phyloP scores from a whole-genome alignment of 2,888 invertebrate species.

The Plusia festucae region DNA sequence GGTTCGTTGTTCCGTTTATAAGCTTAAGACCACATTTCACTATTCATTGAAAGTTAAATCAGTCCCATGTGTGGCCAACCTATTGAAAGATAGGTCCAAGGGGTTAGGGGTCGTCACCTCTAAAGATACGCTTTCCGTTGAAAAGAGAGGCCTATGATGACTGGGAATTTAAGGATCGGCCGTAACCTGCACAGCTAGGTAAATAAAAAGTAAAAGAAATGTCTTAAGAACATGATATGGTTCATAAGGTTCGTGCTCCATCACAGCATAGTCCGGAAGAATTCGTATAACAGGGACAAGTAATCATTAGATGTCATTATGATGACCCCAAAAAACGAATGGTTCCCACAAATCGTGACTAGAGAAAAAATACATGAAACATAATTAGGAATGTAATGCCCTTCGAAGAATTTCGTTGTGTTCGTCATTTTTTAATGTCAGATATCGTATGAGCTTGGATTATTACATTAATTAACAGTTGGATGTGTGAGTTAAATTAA shows the following conservation, averaged over 20 bases:
- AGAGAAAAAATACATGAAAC: conserved; percentile 58
- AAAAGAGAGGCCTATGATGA: neutral
- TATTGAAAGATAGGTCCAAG: neutral
- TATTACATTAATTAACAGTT: conserved; percentile 36
- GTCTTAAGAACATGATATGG: conserved; percentile 27
- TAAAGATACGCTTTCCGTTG: neutral
- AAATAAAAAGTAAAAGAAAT: conserved; percentile 18
- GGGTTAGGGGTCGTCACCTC: conserved; percentile 1
- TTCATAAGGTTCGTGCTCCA: conserved; percentile 29
- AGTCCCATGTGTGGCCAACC: neutral
- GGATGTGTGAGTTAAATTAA: neutral
- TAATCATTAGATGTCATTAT: conserved; percentile 68
- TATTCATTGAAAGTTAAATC: neutral
- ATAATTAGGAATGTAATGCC: conserved; percentile 63
- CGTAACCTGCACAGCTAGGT: neutral
- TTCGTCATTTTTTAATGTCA: conserved; percentile 45
- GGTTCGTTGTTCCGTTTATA: neutral
- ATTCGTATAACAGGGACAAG: conserved; percentile 48
- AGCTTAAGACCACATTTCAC: neutral
- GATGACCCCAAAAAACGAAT: conserved; percentile 58
- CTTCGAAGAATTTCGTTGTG: conserved; percentile 50
- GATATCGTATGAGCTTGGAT: conserved; percentile 33
- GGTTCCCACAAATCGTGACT: conserved; percentile 67
- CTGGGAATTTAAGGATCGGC: neutral
- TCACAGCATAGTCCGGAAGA: conserved; percentile 40